A percentile compares a stretch with the other conserved stretches of the same genome.
Conservation (phyloP, 2,888 invertebrate species). For the Ptycholaimellus sp. region DNA sequence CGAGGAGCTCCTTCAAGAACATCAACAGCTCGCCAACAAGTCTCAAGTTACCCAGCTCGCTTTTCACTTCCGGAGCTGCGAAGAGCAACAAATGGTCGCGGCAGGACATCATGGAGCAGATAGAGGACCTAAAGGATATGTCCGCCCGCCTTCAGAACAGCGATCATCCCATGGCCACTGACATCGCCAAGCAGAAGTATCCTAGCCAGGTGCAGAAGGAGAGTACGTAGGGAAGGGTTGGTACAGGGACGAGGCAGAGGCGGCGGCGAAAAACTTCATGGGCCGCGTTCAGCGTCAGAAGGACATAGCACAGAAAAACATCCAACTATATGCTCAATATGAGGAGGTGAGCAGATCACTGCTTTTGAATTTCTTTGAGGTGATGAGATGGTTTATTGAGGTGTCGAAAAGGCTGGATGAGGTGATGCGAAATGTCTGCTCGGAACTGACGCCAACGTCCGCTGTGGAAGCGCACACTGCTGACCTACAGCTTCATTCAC, state of each 20-base stretch:
- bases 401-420: slow-evolving; percentile 26
- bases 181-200: no score
- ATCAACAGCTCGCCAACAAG: slow-evolving; percentile 48
- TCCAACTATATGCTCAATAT: slow-evolving; percentile 48
- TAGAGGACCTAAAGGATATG: slow-evolving; percentile 49
- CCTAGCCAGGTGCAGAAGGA: no score
- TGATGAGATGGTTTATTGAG: slow-evolving; percentile 46
- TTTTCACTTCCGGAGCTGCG: no score
- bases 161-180: no score
- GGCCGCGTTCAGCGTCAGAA: slow-evolving; percentile 46
- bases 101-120: slow-evolving; percentile 51
- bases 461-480: slow-evolving; percentile 24
- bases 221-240: no score
- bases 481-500: slow-evolving; percentile 24
- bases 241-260: no score
- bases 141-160: no score
- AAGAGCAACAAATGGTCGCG: no score
- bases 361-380: no score
- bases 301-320: slow-evolving; percentile 47
- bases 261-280: slow-evolving; percentile 51
- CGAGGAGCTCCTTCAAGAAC: slow-evolving; percentile 45
- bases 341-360: slow-evolving; percentile 37
- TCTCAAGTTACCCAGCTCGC: slow-evolving; percentile 41
- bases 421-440: slow-evolving; percentile 27
- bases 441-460: slow-evolving; percentile 23